Base-by-base conservation (phyloP, 2,888 invertebrate species). In the Spodoptera picta region DNA sequence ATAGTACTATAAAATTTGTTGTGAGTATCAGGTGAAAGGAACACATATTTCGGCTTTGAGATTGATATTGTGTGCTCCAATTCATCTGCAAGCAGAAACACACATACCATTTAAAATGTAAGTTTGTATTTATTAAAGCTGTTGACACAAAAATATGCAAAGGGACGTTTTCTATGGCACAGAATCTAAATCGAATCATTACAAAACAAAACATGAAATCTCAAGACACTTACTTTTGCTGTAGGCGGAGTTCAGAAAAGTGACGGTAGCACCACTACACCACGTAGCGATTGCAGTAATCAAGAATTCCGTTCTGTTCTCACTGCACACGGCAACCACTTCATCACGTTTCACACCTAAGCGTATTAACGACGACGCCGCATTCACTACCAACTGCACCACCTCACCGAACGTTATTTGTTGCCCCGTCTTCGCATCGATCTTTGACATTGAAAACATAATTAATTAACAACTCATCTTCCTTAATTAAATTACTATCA, bases 1-100 rank as follows among this genome's bases (percentile, higher is more conserved):
- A 91, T 77, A 0, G 69, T 79, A 41, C 83, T 63, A 53, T 83
- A 82, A 66, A 83, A 87, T 0, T 31, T 75, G 14, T 87, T 81
- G 49, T 83, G 87, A 0, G 86, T 80, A 36, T 77, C 76, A 7
- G 84, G 82, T 1, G 92, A 92, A 6, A 91, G 54, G 55, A 92
- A 90, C 10, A 90, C 65, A 47, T 84, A 88, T 61, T 86, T 90
- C 3, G 92, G 91, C 43, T 87, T 88, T 1, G 92, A 88, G 51
- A 92, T 90, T 6, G 80, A 73, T 41, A 87, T 74, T 1, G 87
- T 82, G 68, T 92, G 90, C 14, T 77, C 63, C n/a, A 92, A 45
- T 77, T 92, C 92, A 77, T 80, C 92, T 92, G 83, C 46, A 83
- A 87, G 65, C n/a, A 63, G 2, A 54, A 42, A 9, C 4, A 36